Conservation (phyloP, 2,888 invertebrate genomes). For the Parapristionchus giblindavisi region DNA sequence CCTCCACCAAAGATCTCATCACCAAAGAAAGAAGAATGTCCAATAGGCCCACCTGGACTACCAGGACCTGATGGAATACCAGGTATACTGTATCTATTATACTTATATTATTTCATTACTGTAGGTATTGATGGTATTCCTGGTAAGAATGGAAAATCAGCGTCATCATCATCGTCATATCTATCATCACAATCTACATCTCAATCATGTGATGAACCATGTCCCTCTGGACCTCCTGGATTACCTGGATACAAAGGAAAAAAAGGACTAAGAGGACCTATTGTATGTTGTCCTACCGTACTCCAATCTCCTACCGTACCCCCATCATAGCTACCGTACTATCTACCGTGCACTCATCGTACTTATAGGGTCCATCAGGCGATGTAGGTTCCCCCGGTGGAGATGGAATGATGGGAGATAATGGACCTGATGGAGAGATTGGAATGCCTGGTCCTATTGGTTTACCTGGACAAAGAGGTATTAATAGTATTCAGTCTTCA, state of each 20-base stretch:
- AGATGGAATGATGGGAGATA: slow-evolving; percentile 62
- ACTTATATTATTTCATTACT: neutral
- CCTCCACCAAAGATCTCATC: slow-evolving; percentile 4
- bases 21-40: slow-evolving; percentile 18
- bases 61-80: slow-evolving; percentile 19
- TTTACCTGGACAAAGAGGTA: slow-evolving; percentile 52
- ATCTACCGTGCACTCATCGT: slow-evolving; percentile 4
- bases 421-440: slow-evolving; percentile 64
- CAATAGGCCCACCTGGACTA: slow-evolving; percentile 1
- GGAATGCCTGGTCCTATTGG: slow-evolving; percentile 62
- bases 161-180: slow-evolving; percentile 39
- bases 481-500: neutral
- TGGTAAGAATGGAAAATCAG: slow-evolving; percentile 50
- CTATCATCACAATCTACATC: slow-evolving; percentile 8
- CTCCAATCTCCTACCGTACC: neutral
- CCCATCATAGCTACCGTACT: too few relatives aligned
- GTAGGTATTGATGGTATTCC: slow-evolving; percentile 47
- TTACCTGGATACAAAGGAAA: slow-evolving; percentile 66
- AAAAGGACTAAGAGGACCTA: slow-evolving; percentile 63
- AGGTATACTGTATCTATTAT: neutral
- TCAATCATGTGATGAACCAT: slow-evolving; percentile 44
- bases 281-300: slow-evolving; percentile 34
- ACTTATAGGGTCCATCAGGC: slow-evolving; percentile 51
- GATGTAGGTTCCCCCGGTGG: slow-evolving; percentile 59
- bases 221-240: slow-evolving; percentile 65